These are phyloP conservation scores for Serilophus lunatus DNA, from an alignment of 2,113 vertebrate species.

Conservation along the genomic window DNA sequence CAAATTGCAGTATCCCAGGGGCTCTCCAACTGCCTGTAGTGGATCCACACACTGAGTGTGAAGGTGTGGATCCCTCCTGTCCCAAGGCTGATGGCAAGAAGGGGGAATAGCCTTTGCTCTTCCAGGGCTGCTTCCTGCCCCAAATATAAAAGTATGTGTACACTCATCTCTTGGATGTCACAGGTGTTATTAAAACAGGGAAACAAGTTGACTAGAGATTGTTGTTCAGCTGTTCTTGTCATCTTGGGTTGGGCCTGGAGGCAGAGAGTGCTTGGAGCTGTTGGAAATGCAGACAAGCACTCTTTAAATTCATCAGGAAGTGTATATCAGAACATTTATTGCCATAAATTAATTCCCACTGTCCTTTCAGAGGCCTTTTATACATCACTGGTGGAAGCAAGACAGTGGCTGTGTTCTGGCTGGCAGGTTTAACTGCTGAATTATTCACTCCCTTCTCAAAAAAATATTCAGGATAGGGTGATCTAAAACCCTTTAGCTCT, in stretches of 20 bases:
- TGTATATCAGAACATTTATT: background rate
- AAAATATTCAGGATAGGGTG: background rate
- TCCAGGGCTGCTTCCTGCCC: background rate
- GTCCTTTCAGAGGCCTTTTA: background rate
- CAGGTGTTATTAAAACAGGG: background rate
- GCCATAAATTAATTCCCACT: background rate
- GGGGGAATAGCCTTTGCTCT: background rate
- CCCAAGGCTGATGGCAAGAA: background rate
- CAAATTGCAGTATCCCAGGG: rapidly evolving
- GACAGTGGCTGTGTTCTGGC: background rate
- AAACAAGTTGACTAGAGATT: background rate
- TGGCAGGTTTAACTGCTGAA: background rate
- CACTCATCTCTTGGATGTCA: background rate
- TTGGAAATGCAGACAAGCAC: background rate
- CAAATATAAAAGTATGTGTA: background rate
- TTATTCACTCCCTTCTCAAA: background rate
- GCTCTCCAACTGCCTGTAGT: background rate
- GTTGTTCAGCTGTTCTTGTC: background rate
- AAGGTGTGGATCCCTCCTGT: background rate
- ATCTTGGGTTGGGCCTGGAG: background rate
- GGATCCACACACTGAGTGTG: rapidly evolving
- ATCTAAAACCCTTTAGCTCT: background rate
- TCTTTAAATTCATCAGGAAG: background rate
- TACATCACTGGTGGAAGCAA: background rate
- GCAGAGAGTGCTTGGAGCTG: background rate